Conservation (phyloP, 2,888 invertebrate species). For the Spisula solida region DNA sequence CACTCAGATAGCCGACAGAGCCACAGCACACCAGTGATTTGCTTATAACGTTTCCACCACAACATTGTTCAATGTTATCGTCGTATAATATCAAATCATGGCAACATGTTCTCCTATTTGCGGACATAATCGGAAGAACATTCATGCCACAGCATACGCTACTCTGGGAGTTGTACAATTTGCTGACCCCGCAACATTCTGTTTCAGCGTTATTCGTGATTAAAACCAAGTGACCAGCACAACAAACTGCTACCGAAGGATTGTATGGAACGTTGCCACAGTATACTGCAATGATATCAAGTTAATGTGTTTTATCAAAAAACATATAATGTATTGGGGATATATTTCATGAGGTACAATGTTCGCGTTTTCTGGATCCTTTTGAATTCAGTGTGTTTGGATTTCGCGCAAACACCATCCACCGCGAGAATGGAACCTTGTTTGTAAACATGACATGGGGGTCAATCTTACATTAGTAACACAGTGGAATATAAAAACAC, state of each 20-base stretch:
- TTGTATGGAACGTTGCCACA: constrained; percentile 4
- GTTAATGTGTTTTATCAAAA: neutral
- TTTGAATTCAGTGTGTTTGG: too few relatives aligned
- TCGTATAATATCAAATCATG: neutral
- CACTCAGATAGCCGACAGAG: neutral
- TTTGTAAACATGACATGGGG: too few relatives aligned
- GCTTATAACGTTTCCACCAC: constrained; percentile 26
- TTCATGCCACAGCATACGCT: constrained; percentile 1
- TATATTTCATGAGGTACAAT: too few relatives aligned
- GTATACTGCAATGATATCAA: neutral
- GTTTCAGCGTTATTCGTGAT: neutral
- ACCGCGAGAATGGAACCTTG: too few relatives aligned
- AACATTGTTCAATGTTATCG: constrained; percentile 11
- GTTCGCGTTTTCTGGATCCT: too few relatives aligned
- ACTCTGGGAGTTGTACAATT: neutral
- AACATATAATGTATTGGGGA: too few relatives aligned
- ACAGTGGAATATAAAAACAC: too few relatives aligned
- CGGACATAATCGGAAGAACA: neutral
- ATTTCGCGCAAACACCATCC: too few relatives aligned
- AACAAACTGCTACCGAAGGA: neutral
- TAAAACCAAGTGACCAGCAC: constrained; percentile 9
- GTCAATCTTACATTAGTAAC: too few relatives aligned
- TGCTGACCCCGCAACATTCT: neutral
- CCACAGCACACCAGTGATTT: constrained; percentile 4
- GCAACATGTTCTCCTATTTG: constrained; percentile 5